Base-by-base conservation (phyloP, 2,797 vertebrate genomes). In the Takifugu rubripes region DNA sequence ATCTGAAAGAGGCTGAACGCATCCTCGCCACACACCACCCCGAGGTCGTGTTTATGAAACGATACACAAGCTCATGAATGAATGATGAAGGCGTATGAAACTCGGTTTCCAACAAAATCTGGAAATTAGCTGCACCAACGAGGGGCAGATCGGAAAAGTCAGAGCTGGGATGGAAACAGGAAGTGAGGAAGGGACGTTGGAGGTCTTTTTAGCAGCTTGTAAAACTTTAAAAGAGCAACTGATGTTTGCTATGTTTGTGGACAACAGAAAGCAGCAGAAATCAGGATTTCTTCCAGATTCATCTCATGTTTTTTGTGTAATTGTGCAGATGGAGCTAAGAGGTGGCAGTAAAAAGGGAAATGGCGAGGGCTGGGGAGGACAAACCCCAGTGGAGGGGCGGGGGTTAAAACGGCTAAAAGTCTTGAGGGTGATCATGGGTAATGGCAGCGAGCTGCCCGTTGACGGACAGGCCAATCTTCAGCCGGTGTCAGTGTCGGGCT, bases 401-500 rank as follows among this genome's bases (percentile, higher is more conserved):
- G 80, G 76, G 74, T 72, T 69, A 74, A 75, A 79, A 68, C 68
- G 66, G 59, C 81, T 72, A 69, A 75, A 82, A 57, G 79, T 76
- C 78, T 74, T 77, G 80, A 61, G 74, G 84, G 81, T 79, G 79
- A 84, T 87, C 77, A 82, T 82, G 87, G 87, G 82, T 78, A 77
- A 85, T 75, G 90, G 85, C 80, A 75, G 76, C 62, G 64, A 75
- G 73, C 64, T 57, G 75, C 67, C 63, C 9, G 61, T 68, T 87
- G 80, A 87, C 60, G 49, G 88, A 91, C 90, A 92, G 92, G 88
- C 88, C 85, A 89, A 88, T 90, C 85, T 83, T 76, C 76, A 56
- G 44, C 52, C 49, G 77, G 75, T 83, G 84, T 82, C 86, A 81
- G 78, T 87, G 84, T 89, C 81, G 73, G 79, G 82, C 70, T 85